Conservation (phyloP, 1,140 invertebrate genomes). For the Dinoponera quadriceps region DNA sequence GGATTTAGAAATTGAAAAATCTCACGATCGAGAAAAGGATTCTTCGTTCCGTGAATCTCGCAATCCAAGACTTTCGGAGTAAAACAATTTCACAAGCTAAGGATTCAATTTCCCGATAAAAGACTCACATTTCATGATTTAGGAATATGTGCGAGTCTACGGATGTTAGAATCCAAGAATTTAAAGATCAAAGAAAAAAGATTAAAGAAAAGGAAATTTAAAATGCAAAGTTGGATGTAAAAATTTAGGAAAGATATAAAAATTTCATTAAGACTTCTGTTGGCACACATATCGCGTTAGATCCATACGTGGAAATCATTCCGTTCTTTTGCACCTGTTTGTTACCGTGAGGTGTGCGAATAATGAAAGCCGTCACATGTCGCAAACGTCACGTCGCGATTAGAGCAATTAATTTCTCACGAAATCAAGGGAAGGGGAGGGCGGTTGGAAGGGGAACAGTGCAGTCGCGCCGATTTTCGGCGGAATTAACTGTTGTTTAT, state of each 20-base stretch:
- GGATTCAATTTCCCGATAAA: not conserved
- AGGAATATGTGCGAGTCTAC: not conserved
- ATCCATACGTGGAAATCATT: conserved; percentile 6
- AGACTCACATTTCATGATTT: not conserved
- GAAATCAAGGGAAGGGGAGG: not conserved
- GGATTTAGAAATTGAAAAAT: conserved; percentile 34
- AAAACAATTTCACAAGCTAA: not conserved
- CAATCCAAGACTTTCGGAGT: conserved; percentile 30
- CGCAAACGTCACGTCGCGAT: not conserved
- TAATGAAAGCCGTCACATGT: not conserved
- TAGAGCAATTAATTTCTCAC: conserved; percentile 22
- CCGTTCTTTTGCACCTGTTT: not conserved
- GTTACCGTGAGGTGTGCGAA: not conserved
- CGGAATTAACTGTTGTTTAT: conserved; percentile 1
- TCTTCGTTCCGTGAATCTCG: not conserved
- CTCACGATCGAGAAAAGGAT: conserved; percentile 6
- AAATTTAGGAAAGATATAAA: not conserved
- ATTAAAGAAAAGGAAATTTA: not conserved
- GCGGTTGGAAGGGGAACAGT: too few relatives aligned
- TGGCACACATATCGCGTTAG: not conserved
- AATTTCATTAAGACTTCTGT: conserved; percentile 2
- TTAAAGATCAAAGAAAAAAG: not conserved
- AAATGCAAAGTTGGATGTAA: conserved; percentile 22
- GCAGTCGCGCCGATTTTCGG: not conserved
- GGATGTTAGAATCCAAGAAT: not conserved